phyloP scores from a whole-genome alignment of 2,888 invertebrate species.

The Metalampra italica region DNA sequence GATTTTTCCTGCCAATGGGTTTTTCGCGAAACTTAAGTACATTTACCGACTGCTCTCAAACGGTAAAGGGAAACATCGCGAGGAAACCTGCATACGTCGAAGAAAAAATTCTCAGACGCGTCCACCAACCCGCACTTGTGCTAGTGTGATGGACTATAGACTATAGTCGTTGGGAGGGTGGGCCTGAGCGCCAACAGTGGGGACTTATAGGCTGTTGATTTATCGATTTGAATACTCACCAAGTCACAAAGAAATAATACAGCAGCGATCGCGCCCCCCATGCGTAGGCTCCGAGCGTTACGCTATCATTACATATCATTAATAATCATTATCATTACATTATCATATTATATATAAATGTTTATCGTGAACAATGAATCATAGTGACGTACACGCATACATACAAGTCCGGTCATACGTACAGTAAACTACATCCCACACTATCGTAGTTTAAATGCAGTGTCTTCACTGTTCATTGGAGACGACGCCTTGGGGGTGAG shows the following conservation, averaged over 20 bases:
- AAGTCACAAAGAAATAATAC: constrained; percentile 51
- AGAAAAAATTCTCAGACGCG: too few species aligned
- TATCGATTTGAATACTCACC: too few species aligned
- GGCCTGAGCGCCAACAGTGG: too few species aligned
- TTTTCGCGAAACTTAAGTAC: too few species aligned
- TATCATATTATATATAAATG: constrained; percentile 15
- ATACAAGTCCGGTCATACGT: constrained; percentile 24
- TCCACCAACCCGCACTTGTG: too few species aligned
- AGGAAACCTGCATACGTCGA: too few species aligned
- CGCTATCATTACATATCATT: constrained; percentile 24
- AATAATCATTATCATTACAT: constrained; percentile 25
- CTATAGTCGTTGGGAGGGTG: too few species aligned
- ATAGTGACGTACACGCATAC: constrained; percentile 26
- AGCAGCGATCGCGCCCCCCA: constrained; percentile 42
- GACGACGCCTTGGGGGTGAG: neutral
- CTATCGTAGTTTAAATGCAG: constrained; percentile 63
- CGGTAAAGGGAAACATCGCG: too few species aligned
- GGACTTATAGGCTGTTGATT: too few species aligned
- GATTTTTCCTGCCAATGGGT: too few species aligned
- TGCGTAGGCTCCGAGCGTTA: constrained; percentile 31
- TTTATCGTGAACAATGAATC: constrained; percentile 22
- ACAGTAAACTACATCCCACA: constrained; percentile 41
- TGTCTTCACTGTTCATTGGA: constrained; percentile 20
- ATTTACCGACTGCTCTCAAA: too few species aligned
- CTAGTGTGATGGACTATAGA: too few species aligned